Evolutionary conservation across 2,797 vertebrate genomes (phyloP).

Genomic region (Psittacula derbiana): DNA sequence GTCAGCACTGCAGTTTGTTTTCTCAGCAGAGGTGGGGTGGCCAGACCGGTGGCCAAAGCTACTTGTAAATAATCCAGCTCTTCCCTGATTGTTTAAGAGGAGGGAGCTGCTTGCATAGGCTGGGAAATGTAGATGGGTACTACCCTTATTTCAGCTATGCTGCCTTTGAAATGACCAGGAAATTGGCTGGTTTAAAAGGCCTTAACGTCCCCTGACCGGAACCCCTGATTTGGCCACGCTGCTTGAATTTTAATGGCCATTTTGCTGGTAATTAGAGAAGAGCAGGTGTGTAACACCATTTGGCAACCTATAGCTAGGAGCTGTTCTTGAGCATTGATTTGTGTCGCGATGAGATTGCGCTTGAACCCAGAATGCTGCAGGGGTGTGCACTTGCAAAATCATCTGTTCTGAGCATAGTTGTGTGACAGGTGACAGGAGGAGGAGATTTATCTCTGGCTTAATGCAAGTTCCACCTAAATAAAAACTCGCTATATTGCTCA

Average conservation of each 20-base stretch:
- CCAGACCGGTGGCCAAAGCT: not conserved
- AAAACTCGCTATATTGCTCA: not conserved
- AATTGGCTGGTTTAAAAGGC: not conserved
- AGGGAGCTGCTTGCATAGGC: not conserved
- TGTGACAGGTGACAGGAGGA: constrained; percentile 26
- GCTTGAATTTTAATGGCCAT: not conserved
- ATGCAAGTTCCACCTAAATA: constrained; percentile 1
- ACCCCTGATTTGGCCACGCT: not conserved
- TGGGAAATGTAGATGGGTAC: not conserved
- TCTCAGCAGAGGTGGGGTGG: not conserved
- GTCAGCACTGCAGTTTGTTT: constrained; percentile 42
- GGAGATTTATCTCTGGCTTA: not conserved
- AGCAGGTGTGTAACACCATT: not conserved
- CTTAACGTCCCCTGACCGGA: not conserved
- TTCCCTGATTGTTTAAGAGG: not conserved
- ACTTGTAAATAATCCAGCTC: not conserved
- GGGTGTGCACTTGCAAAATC: not conserved
- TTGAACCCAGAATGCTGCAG: not conserved
- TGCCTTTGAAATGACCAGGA: not conserved
- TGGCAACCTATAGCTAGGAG: not conserved
- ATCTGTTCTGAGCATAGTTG: not conserved
- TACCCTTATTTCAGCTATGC: not conserved
- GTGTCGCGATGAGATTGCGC: not conserved
- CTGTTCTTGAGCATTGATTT: not conserved
- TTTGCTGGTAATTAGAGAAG: not conserved